Base-by-base conservation (phyloP, 2,113 vertebrate species). In the Bufo bufo region DNA sequence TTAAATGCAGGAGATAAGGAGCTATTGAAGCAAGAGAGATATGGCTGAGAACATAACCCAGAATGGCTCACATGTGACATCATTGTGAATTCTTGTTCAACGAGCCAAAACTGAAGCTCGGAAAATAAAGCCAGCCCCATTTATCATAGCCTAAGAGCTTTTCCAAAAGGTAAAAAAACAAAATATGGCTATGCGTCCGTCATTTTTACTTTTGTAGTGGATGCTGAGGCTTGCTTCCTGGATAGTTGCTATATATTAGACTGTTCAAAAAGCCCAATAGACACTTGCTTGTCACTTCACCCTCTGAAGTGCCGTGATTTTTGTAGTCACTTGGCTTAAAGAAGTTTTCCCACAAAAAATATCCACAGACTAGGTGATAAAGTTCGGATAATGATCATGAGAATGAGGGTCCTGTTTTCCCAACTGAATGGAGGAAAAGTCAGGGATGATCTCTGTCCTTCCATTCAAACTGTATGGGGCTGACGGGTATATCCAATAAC, bases 1-100 rank as follows among this genome's bases (percentile, higher is more conserved):
- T 50, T 75, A 75, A 75, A 75, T 75, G 72, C 72, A 75, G 72
- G 43, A 75, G 72, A 75, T 75, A 75, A 75, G 72, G 72, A 75
- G 72, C 72, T 75, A 75, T 75, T 75, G 72, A 75, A 75, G 47
- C 72, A 75, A 75, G 72, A 3, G 19, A 75, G 72, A 75, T 75
- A 75, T 50, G 72, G 45, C 72, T 75, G 45, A 75, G 72, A 75
- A 75, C 72, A 75, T 75, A 50, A 49, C 72, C 72, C 47, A 50
- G 72, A 75, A 75, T 20, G 72, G 72, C 72, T 75, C 72, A 75
- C 47, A 75, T 75, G 72, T 75, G 72, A 75, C 72, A 75, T 75
- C 72, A 75, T 75, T 50, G 14, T 14, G 9, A 75, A 75, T 33
- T 8, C 72, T 75, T 75, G 72, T 50, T 75, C 72, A 50, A 75